These are phyloP conservation scores for Torymus texanus DNA, from an alignment of 2,888 invertebrate species.

Conservation along the genomic window DNA sequence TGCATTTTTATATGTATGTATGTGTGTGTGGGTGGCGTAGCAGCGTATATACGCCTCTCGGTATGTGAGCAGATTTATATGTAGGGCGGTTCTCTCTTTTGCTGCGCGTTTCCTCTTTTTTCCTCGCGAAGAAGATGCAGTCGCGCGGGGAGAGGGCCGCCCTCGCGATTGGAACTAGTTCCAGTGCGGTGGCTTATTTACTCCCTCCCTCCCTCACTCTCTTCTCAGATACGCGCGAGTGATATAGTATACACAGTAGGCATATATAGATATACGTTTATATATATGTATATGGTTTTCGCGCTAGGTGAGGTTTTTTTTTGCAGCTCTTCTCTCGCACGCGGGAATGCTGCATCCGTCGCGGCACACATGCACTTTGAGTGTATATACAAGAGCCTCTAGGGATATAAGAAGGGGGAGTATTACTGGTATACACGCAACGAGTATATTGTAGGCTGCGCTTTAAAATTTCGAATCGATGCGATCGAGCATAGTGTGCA, in stretches of 20 bases:
- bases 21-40: conserved; percentile 11
- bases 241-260: no score
- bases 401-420: no score
- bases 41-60: no score
- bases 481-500: no score
- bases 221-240: background rate
- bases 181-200: no score
- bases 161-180: conserved; percentile 17
- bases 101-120: background rate
- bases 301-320: conserved; percentile 12
- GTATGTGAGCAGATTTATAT: conserved; percentile 24
- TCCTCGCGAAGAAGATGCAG: background rate
- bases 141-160: background rate
- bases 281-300: background rate
- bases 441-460: no score
- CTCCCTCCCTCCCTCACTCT: background rate
- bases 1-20: background rate
- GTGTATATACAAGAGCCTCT: no score
- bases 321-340: background rate
- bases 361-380: no score
- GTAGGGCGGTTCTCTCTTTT: conserved; percentile 9
- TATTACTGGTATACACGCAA: no score
- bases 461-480: no score
- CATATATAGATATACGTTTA: no score
- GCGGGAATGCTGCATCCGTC: no score